phyloP scores from a whole-genome alignment of 1,140 invertebrate species.

The Cydia amplana region DNA sequence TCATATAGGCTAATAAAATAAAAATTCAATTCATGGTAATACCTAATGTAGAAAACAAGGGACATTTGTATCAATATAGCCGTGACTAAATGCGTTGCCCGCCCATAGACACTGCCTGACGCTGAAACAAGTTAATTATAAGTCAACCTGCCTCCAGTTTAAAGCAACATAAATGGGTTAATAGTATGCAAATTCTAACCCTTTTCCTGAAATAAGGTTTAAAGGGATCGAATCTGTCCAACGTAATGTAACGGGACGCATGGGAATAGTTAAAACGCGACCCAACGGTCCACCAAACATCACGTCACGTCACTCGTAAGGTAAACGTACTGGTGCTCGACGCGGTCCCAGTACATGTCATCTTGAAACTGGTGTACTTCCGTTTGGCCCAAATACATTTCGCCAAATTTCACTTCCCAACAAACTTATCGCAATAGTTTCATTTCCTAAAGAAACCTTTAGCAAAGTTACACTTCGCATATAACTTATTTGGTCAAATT shows the following conservation, averaged over 20 bases:
- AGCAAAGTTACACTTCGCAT: too few relatives aligned
- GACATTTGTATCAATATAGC: background rate
- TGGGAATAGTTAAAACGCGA: constrained; percentile 6
- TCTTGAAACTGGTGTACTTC: too few relatives aligned
- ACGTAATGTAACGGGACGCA: background rate
- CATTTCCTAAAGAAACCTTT: too few relatives aligned
- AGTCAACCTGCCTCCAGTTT: constrained; percentile 1
- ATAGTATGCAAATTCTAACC: constrained; percentile 13
- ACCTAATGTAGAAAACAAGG: too few relatives aligned
- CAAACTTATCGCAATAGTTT: too few relatives aligned
- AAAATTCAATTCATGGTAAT: too few relatives aligned
- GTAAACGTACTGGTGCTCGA: too few relatives aligned
- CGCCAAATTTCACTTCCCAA: too few relatives aligned
- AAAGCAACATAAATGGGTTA: background rate
- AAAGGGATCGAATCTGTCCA: background rate
- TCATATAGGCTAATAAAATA: too few relatives aligned
- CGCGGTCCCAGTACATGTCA: too few relatives aligned
- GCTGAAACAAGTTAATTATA: background rate
- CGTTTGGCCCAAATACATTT: too few relatives aligned
- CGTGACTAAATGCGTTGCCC: background rate
- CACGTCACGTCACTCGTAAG: background rate
- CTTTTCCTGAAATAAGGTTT: background rate
- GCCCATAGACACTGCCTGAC: background rate
- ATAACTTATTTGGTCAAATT: too few relatives aligned
- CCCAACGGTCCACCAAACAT: background rate